phyloP scores from a whole-genome alignment of 2,113 vertebrate genomes.

The Pelusios castaneus region DNA sequence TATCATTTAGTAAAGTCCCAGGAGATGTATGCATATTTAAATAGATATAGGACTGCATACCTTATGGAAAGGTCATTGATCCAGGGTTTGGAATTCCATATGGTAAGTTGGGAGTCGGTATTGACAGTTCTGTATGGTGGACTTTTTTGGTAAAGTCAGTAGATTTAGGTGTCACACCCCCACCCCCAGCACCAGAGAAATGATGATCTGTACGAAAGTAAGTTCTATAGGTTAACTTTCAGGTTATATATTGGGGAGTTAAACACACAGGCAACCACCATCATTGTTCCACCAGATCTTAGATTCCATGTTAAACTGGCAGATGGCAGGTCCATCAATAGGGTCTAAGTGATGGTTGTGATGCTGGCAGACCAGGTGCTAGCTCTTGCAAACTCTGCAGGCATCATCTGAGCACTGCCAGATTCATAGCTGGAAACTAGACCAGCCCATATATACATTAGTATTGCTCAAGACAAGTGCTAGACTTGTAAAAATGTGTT shows the following conservation, averaged over 20 bases:
- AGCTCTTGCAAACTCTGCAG: background rate
- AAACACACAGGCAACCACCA: background rate
- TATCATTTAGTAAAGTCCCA: background rate
- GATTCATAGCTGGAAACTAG: background rate
- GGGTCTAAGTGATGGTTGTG: background rate
- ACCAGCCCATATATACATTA: background rate
- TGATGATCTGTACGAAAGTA: background rate
- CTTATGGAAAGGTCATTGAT: background rate
- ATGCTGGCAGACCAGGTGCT: background rate
- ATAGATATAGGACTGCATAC: background rate
- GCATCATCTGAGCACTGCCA: background rate
- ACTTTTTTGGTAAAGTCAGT: background rate
- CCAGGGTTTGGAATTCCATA: slow-evolving; percentile 1
- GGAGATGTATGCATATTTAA: background rate
- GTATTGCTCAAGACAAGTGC: background rate
- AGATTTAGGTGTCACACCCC: background rate
- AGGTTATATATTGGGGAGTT: background rate
- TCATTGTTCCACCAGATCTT: background rate
- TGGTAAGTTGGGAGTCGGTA: background rate
- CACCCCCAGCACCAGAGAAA: background rate
- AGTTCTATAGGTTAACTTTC: background rate
- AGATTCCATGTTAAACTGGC: background rate
- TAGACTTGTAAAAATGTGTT: background rate
- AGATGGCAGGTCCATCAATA: background rate
- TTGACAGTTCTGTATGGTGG: background rate